Percentiles rank a stretch among this genome's conserved stretches.
Conservation (phyloP, 2,113 vertebrate genomes). For the Oryzias woworae region DNA sequence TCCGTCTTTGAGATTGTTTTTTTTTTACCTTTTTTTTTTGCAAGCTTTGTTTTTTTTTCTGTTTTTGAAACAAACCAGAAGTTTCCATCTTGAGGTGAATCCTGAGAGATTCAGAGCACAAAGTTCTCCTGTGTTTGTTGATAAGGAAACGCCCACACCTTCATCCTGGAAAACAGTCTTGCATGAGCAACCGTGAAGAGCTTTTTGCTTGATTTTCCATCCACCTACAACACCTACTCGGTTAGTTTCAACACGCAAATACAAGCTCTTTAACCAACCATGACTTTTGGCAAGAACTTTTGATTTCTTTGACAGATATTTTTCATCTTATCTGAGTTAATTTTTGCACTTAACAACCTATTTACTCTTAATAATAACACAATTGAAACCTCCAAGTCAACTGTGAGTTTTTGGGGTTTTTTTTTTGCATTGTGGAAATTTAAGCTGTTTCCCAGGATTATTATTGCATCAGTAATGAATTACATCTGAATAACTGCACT, state of each 20-base stretch:
- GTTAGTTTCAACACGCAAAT: background rate
- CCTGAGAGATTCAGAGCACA: conserved; percentile 8
- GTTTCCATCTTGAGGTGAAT: conserved; percentile 16
- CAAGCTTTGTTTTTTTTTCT: background rate
- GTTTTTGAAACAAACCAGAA: background rate
- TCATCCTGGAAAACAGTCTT: conserved; percentile 12
- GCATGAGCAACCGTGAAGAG: conserved; percentile 6
- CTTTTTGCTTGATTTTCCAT: background rate
- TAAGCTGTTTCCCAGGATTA: background rate
- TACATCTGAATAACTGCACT: conserved; percentile 6
- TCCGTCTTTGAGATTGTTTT: too few relatives aligned
- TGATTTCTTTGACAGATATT: conserved; percentile 3
- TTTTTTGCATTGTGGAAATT: background rate
- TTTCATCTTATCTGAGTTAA: background rate
- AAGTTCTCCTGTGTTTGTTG: conserved; percentile 13
- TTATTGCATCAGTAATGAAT: background rate
- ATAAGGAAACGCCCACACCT: conserved; percentile 5
- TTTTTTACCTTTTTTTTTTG: background rate
- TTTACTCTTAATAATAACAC: background rate
- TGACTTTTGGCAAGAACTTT: conserved; percentile 3
- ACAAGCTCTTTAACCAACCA: conserved; percentile 1
- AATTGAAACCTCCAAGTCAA: background rate
- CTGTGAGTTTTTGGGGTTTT: background rate
- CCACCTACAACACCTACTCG: conserved; percentile 1
- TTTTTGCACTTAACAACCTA: background rate